These are phyloP conservation scores for Sarcophaga peregrina DNA, from an alignment of 1,140 invertebrate species.

Conservation along the genomic window DNA sequence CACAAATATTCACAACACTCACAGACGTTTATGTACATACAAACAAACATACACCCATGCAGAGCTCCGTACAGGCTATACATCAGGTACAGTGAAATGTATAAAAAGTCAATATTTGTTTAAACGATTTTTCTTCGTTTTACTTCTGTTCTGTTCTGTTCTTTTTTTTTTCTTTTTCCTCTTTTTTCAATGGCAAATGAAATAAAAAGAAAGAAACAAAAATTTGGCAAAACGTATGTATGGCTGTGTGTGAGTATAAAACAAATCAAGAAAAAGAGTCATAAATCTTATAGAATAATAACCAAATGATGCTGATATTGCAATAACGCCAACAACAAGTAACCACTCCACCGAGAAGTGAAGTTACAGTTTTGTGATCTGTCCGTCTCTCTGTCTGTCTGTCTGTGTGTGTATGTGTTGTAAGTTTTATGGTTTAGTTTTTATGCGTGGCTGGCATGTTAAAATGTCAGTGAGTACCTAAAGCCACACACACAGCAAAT, in stretches of 20 bases:
- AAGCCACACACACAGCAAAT: too few species aligned
- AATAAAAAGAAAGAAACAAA: background rate
- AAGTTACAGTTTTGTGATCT: background rate
- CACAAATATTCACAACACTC: too few species aligned
- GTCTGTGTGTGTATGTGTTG: too few species aligned
- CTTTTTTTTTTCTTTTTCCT: too few species aligned
- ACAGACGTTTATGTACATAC: background rate
- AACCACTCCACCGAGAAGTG: background rate
- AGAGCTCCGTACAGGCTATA: background rate
- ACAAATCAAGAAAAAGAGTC: constrained; percentile 18
- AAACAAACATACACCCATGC: background rate
- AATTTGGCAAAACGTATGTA: background rate
- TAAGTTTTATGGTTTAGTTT: constrained; percentile 1
- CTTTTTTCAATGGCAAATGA: background rate
- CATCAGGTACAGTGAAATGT: background rate
- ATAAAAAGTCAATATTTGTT: constrained; percentile 10
- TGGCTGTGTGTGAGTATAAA: background rate
- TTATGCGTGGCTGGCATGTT: constrained; percentile 12
- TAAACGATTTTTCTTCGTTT: background rate
- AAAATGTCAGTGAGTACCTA: background rate
- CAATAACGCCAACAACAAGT: background rate
- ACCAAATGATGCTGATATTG: background rate
- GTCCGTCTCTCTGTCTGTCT: background rate
- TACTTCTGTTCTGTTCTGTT: too few species aligned
- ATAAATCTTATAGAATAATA: constrained; percentile 23